Evolutionary conservation across 2,888 invertebrate species (phyloP), one percentile per base, ranked within the genome.

Genomic region (Pandemis cinnamomeana): DNA sequence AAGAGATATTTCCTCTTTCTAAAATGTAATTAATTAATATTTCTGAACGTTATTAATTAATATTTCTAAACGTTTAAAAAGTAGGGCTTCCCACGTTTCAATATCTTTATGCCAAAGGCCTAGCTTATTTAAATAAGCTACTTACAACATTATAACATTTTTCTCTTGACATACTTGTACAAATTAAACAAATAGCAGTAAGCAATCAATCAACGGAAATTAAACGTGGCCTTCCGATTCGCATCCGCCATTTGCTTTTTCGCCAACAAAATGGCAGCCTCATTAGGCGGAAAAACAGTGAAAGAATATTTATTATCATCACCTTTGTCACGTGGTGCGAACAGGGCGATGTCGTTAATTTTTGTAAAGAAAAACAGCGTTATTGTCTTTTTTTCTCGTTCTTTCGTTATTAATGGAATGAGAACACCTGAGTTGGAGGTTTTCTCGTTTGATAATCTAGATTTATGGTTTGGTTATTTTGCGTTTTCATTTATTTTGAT

Each of bases 181-280:
- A 48, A 8, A 13, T 48, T 48, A 48, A 8, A 8, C 15, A 53
- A 48, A 44, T 51, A 2, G 42, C 42, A 64, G n/a, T 70, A 46
- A 53, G 53, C 70, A 74, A 67, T 74, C 67, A 74, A 74, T 71
- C 74, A 74, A 67, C 61, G 55, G 53, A 67, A 74, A 74, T 74
- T 71, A 74, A 67, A 67, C 42, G 61, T 36, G 27, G 36, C 74
- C 68, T 67, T 74, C 61, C 69, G 51, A 71, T 67, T 69, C 70
- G 53, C 6, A 48, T 67, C 51, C 70, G 60, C 74, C 74, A 74
- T 74, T 74, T 74, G 53, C 61, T 70, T 72, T 62, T 27, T 7
- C 27, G n/a, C 53, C 11, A n/a, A 46, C 61, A 71, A 71, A 74
- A 74, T 74, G 70, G 74, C 66, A 53, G 67, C 53, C 74, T 74